phyloP scores from a whole-genome alignment of 2,888 invertebrate genomes.

The Dascillus cervinus region DNA sequence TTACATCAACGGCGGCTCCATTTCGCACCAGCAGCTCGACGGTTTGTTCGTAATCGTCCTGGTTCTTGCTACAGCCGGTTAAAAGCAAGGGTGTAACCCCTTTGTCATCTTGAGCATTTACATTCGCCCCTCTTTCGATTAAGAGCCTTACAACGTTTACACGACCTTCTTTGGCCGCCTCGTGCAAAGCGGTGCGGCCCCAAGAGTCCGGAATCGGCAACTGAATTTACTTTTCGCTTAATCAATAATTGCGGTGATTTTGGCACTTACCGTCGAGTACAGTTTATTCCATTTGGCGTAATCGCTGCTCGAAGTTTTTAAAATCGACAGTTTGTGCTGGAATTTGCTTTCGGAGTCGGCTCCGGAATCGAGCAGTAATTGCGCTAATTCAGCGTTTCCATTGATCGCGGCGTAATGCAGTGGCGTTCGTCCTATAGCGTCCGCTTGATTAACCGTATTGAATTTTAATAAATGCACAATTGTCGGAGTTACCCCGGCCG shows the following conservation, averaged over 20 bases:
- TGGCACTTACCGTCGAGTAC: constrained; percentile 13
- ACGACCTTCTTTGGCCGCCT: constrained; percentile 37
- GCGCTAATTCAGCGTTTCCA: constrained; percentile 25
- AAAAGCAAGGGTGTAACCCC: constrained; percentile 39
- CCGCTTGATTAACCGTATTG: constrained; percentile 16
- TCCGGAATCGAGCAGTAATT: constrained; percentile 18
- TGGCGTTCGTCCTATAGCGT: constrained; percentile 33
- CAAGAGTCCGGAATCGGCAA: constrained; percentile 34
- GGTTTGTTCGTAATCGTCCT: constrained; percentile 30
- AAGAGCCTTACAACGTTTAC: constrained; percentile 31
- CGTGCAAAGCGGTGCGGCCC: constrained; percentile 38
- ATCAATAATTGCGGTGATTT: too few species aligned
- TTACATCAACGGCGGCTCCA: constrained; percentile 29
- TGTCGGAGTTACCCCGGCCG: constrained; percentile 11
- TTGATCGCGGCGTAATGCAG: constrained; percentile 32
- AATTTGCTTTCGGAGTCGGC: constrained; percentile 19
- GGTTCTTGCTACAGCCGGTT: constrained; percentile 32
- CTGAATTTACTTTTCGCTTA: constrained; percentile 20
- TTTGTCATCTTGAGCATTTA: constrained; percentile 34
- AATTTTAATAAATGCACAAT: constrained; percentile 12
- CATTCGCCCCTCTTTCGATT: constrained; percentile 31
- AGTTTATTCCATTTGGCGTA: constrained; percentile 20
- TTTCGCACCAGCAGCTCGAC: constrained; percentile 32
- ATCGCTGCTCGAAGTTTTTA: constrained; percentile 14
- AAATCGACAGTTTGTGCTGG: constrained; percentile 8